Evolutionary conservation across 23 tunicate genomes (phyloP).

Genomic region (Styela plicata): DNA sequence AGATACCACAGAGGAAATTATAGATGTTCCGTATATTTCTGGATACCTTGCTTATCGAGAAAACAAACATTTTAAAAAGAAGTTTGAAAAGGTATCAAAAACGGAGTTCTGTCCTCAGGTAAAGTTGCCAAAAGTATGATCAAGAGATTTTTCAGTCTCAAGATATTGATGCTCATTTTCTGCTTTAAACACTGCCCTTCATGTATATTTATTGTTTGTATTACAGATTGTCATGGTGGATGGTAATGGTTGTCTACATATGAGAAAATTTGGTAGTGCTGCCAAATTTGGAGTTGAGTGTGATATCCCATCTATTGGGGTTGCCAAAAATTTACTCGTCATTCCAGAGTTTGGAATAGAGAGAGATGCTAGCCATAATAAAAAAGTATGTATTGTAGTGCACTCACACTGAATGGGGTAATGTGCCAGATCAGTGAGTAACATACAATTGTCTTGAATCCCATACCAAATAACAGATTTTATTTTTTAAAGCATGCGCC

Average conservation of each 20-base stretch:
- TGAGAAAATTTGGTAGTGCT: slow-evolving; percentile 55
- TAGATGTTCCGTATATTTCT: slow-evolving; percentile 42
- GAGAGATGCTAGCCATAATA: slow-evolving; percentile 29
- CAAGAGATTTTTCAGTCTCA: too few relatives aligned
- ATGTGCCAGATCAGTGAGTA: too few relatives aligned
- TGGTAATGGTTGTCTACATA: slow-evolving; percentile 68
- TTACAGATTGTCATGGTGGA: slow-evolving; percentile 59
- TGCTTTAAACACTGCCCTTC: too few relatives aligned
- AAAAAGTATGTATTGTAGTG: slow-evolving; percentile 28
- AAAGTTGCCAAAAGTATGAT: too few relatives aligned
- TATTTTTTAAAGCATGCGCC: too few relatives aligned
- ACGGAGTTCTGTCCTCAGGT: slow-evolving; percentile 19
- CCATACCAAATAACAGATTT: too few relatives aligned
- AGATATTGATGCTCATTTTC: too few relatives aligned
- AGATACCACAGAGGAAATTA: slow-evolving; percentile 4
- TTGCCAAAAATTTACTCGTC: slow-evolving; percentile 50
- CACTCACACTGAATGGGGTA: too few relatives aligned
- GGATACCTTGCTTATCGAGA: slow-evolving; percentile 63
- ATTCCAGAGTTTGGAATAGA: slow-evolving; percentile 43
- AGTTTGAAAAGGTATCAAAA: slow-evolving; percentile 16
- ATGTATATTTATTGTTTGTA: too few relatives aligned
- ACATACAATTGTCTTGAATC: too few relatives aligned
- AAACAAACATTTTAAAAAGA: slow-evolving; percentile 25
- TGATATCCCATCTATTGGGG: slow-evolving; percentile 65
- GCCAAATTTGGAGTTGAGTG: slow-evolving; percentile 48